Evolutionary conservation across 2,113 vertebrate genomes (phyloP).

Genomic region (Crotalus tigris): DNA sequence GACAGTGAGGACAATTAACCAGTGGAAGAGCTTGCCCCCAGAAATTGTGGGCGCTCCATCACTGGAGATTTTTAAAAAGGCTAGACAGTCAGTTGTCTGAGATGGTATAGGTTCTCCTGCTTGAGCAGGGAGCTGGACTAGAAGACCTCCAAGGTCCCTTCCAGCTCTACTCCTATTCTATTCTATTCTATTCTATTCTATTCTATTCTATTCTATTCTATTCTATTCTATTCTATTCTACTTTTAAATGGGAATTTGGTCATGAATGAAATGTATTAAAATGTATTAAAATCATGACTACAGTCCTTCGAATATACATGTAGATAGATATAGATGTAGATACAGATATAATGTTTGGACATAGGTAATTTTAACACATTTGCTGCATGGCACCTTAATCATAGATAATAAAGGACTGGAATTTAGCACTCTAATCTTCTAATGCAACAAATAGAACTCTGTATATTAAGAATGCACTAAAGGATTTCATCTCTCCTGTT

Average conservation of each 20-base stretch:
- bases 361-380: conserved; percentile 18
- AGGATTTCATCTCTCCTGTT: conserved; percentile 1
- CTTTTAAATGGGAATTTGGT: neutral
- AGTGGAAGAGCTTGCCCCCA: too few species aligned
- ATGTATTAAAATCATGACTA: neutral
- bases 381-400: conserved; percentile 33
- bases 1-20: too few species aligned
- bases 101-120: too few species aligned
- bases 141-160: too few species aligned
- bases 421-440: neutral
- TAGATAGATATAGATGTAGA: neutral
- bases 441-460: conserved; percentile 37
- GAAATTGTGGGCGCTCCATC: too few species aligned
- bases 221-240: too few species aligned
- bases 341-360: neutral
- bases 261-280: neutral
- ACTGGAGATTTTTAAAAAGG: too few species aligned
- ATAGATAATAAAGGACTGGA: conserved; percentile 35
- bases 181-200: too few species aligned
- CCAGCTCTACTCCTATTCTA: too few species aligned
- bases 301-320: neutral
- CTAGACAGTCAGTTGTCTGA: too few species aligned
- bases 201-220: too few species aligned
- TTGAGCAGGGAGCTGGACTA: too few species aligned
- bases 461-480: conserved; percentile 33